Percentiles rank a stretch among this genome's conserved stretches.
Conservation (phyloP, 2,888 invertebrate genomes). For the Rhabditoides inermis region DNA sequence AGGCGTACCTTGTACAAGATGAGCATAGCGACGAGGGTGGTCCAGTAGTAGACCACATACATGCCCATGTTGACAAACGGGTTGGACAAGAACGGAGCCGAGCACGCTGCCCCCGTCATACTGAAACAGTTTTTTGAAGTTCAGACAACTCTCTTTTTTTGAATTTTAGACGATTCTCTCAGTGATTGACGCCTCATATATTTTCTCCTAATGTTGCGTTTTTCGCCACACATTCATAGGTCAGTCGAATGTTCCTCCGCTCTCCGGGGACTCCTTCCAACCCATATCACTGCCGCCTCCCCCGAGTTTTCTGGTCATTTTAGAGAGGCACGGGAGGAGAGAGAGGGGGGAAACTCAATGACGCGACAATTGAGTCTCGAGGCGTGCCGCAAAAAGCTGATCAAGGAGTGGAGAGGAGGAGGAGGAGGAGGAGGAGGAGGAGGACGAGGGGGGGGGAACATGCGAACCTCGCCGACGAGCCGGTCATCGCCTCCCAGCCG, state of each 20-base stretch:
- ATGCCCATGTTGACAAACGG: slow-evolving; percentile 52
- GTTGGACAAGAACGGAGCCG: slow-evolving; percentile 50
- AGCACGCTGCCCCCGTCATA: slow-evolving; percentile 39
- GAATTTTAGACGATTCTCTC: neutral
- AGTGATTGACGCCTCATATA: neutral
- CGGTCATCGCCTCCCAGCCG: slow-evolving; percentile 48
- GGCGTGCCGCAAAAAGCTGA: too few species aligned
- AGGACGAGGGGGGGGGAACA: too few species aligned
- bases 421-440: neutral
- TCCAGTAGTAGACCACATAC: slow-evolving; percentile 52
- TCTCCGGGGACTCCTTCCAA: too few species aligned
- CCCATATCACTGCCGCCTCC: too few species aligned
- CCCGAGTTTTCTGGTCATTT: too few species aligned
- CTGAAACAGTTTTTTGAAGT: too few species aligned
- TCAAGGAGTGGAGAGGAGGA: neutral
- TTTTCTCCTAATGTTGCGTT: too few species aligned
- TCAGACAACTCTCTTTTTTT: neutral
- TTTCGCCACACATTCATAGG: too few species aligned
- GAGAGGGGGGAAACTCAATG: too few species aligned
- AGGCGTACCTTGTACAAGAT: slow-evolving; percentile 46
- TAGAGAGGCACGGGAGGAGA: too few species aligned
- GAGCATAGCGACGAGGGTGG: slow-evolving; percentile 50
- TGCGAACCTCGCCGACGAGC: slow-evolving; percentile 18
- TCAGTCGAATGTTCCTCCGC: too few species aligned
- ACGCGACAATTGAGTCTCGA: too few species aligned